Percentiles rank a stretch among this genome's conserved stretches.
Conservation (phyloP, 2,797 vertebrate genomes). For the Trematomus bernacchii region DNA sequence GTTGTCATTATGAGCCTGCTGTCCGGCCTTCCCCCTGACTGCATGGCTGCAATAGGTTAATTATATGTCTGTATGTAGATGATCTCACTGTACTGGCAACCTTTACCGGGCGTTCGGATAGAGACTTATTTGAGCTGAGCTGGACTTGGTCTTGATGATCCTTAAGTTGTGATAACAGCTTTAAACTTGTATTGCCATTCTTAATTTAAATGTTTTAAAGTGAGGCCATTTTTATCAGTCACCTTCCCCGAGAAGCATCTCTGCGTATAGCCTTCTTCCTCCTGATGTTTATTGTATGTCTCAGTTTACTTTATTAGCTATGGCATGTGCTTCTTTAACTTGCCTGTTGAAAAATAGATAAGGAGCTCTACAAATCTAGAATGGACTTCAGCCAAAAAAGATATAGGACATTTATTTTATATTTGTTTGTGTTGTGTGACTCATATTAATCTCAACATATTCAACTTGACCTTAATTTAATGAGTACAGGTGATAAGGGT, state of each 20-base stretch:
- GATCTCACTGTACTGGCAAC: slow-evolving; percentile 82
- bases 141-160: slow-evolving; percentile 3
- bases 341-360: slow-evolving; percentile 59
- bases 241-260: slow-evolving; percentile 14
- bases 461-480: slow-evolving; percentile 22
- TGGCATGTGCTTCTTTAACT: slow-evolving; percentile 66
- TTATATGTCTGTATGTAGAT: slow-evolving; percentile 82
- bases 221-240: not conserved
- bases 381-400: slow-evolving; percentile 62
- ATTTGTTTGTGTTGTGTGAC: slow-evolving; percentile 24
- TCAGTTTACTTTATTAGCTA: slow-evolving; percentile 62
- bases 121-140: slow-evolving; percentile 36
- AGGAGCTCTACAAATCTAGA: slow-evolving; percentile 51
- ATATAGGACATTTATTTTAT: not conserved
- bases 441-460: slow-evolving; percentile 37
- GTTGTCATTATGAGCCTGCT: slow-evolving; percentile 84
- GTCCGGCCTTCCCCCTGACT: slow-evolving; percentile 72
- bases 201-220: slow-evolving; percentile 8
- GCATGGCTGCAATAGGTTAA: slow-evolving; percentile 80
- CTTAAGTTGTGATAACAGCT: slow-evolving; percentile 2
- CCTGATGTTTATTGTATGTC: slow-evolving; percentile 40
- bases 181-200: slow-evolving; percentile 6
- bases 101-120: slow-evolving; percentile 64
- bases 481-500: slow-evolving; percentile 17
- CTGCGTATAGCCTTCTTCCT: slow-evolving; percentile 8